Conservation (phyloP, 2,113 vertebrate species). For the Columba janthina region DNA sequence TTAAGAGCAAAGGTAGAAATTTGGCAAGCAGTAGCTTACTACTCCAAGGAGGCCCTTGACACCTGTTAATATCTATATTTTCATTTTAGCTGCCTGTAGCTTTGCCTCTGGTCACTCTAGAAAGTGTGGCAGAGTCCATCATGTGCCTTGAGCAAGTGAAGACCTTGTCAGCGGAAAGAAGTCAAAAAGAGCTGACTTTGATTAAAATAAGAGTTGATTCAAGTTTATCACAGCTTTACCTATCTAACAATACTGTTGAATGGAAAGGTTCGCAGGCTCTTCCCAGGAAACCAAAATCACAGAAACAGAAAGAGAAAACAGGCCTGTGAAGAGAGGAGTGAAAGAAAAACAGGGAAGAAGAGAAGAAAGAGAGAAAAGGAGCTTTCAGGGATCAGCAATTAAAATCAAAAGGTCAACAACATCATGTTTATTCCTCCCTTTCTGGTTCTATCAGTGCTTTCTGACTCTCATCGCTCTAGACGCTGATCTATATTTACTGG, state of each 20-base stretch:
- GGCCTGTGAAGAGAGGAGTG: neutral
- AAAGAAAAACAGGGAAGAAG: neutral
- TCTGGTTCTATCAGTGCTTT: neutral
- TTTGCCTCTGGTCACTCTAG: conserved; percentile 29
- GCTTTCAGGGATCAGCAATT: neutral
- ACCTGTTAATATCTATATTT: neutral
- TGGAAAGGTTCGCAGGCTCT: neutral
- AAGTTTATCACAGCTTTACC: neutral
- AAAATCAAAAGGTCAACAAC: neutral
- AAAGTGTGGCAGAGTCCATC: conserved; percentile 4
- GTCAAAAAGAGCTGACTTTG: neutral
- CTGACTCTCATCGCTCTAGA: neutral
- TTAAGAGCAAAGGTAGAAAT: neutral
- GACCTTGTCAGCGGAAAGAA: neutral
- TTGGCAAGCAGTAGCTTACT: neutral
- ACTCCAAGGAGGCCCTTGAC: neutral
- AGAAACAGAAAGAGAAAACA: neutral
- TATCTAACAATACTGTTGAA: neutral
- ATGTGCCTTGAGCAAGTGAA: neutral
- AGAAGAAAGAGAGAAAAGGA: neutral
- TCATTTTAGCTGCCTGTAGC: neutral
- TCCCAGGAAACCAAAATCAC: neutral
- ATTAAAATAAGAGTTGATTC: neutral
- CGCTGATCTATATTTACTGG: neutral
- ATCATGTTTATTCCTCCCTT: neutral